Percentiles rank a stretch among this genome's conserved stretches.
phyloP scores from a whole-genome alignment of 2,797 vertebrate genomes.

The Schizopygopsis pylzovi region DNA sequence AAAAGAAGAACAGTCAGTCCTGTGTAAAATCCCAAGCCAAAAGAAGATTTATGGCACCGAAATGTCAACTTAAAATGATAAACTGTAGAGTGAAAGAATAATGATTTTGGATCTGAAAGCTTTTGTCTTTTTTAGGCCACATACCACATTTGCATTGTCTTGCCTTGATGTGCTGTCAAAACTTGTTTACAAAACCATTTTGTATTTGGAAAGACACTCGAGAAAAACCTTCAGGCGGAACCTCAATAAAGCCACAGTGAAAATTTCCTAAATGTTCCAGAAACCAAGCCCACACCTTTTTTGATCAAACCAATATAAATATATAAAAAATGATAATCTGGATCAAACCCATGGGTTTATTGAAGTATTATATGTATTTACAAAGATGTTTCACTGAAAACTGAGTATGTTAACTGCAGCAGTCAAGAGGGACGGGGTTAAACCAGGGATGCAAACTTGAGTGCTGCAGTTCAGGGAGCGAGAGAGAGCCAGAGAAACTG shows the following conservation, averaged over 20 bases:
- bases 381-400: not conserved
- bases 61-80: slow-evolving; percentile 32
- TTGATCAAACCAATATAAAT: slow-evolving; percentile 18
- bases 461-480: not conserved
- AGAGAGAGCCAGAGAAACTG: not conserved
- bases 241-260: slow-evolving; percentile 36
- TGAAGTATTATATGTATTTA: not conserved
- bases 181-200: slow-evolving; percentile 43
- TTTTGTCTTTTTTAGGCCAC: slow-evolving; percentile 31
- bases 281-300: slow-evolving; percentile 13
- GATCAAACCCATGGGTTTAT: not conserved
- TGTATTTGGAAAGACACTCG: slow-evolving; percentile 6
- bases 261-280: slow-evolving; percentile 24
- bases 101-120: slow-evolving; percentile 34
- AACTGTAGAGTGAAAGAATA: not conserved
- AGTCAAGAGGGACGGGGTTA: slow-evolving; percentile 20
- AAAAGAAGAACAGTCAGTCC: slow-evolving; percentile 25
- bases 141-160: slow-evolving; percentile 24
- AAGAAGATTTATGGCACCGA: slow-evolving; percentile 33
- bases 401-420: slow-evolving; percentile 9
- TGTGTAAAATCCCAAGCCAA: slow-evolving; percentile 13
- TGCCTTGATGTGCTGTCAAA: slow-evolving; percentile 41
- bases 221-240: slow-evolving; percentile 25
- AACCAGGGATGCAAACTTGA: slow-evolving; percentile 35
- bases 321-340: not conserved